These are phyloP conservation scores for Bubo bubo DNA, from an alignment of 2,113 vertebrate species.

Conservation along the genomic window DNA sequence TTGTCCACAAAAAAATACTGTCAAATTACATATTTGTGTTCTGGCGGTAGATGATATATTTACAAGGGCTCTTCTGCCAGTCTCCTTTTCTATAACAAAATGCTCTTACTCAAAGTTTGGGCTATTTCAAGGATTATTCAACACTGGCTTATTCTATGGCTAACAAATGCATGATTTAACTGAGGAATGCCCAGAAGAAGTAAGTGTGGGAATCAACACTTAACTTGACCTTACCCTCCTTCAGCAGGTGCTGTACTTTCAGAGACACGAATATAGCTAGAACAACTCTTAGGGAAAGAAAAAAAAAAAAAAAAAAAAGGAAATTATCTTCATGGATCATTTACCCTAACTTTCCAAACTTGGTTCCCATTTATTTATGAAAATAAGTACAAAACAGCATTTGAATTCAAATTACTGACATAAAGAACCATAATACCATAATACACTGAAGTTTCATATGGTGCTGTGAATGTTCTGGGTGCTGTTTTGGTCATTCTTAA, in stretches of 20 bases:
- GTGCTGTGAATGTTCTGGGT: background rate
- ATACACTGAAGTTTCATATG: background rate
- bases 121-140: background rate
- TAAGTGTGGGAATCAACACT: background rate
- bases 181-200: background rate
- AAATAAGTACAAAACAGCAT: background rate
- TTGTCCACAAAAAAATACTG: background rate
- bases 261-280: background rate
- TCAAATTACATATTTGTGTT: conserved; percentile 23
- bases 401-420: background rate
- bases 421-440: background rate
- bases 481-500: background rate
- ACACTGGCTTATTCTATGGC: background rate
- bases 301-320: background rate
- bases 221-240: background rate
- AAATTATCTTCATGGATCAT: background rate
- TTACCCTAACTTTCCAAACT: background rate
- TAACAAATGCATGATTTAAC: background rate
- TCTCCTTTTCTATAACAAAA: conserved; percentile 3
- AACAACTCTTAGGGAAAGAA: background rate
- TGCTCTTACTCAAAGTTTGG: background rate
- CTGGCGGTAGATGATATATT: background rate
- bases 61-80: background rate
- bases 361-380: background rate
- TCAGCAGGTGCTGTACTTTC: background rate